phyloP scores from a whole-genome alignment of 2,113 vertebrate species.

The Microtus richardsoni region DNA sequence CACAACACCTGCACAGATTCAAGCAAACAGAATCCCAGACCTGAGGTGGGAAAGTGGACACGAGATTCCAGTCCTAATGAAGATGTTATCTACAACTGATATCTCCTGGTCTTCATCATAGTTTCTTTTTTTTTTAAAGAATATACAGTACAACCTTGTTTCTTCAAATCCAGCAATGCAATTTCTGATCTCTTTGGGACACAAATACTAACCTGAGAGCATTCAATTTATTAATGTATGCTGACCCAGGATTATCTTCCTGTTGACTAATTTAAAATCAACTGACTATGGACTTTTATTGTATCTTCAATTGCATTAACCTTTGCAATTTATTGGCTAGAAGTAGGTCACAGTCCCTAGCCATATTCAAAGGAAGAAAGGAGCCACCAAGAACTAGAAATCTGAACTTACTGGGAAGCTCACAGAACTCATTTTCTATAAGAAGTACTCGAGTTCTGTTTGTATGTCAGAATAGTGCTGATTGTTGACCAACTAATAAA shows the following conservation, averaged over 20 bases:
- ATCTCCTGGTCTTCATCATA: not conserved
- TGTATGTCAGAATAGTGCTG: not conserved
- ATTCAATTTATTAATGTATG: too few relatives aligned
- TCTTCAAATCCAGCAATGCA: not conserved
- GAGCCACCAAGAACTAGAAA: not conserved
- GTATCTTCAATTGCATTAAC: not conserved
- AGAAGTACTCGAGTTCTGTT: constrained; percentile 1
- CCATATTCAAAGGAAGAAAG: not conserved
- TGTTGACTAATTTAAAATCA: constrained; percentile 34
- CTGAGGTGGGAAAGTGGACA: not conserved
- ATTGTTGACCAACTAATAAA: too few relatives aligned
- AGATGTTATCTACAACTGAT: not conserved
- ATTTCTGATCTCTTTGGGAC: not conserved
- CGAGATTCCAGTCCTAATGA: not conserved
- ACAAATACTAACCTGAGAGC: not conserved
- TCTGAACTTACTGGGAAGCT: not conserved
- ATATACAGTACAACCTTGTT: not conserved
- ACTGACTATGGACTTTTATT: not conserved
- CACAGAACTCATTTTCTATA: not conserved
- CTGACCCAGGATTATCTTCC: not conserved
- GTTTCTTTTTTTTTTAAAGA: not conserved
- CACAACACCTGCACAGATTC: not conserved
- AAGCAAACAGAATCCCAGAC: not conserved
- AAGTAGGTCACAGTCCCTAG: not conserved
- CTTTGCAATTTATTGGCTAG: not conserved